Base-by-base conservation (phyloP, 2,113 vertebrate genomes). In the Entelurus aequoreus region DNA sequence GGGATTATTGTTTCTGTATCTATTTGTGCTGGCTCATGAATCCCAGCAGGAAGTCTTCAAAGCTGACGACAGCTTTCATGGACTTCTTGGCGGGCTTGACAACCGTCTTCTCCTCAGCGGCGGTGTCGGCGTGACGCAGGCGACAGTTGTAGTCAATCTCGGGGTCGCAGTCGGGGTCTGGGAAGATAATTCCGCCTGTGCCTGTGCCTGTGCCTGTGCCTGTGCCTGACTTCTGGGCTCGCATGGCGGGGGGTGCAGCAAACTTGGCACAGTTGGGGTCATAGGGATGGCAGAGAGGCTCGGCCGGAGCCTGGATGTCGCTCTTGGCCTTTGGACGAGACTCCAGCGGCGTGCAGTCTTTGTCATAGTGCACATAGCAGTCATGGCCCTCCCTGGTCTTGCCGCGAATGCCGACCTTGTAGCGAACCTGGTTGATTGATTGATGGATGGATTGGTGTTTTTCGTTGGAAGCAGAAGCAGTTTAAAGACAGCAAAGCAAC, bases 91-190 rank as follows among this genome's bases (percentile, higher is more conserved):
- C 62, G 0, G 50, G 74, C 64, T 73, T 72, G 10, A 42, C 72
- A 3, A 66, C 72, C n/a, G 63, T 68, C 8, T 65, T 42, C 54
- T 66, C 61, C 11, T 75, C 77, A 6, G 66, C 48, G 1, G 48
- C 65, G 0, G 77, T 61, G 38, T 85, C 58, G 3, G 78, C 78
- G 0, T 60, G 82, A 13, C 86, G 89, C 62, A 92, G 80, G 37
- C 88, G 88, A 72, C 90, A 92, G 84, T 87, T 90, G 80, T 84
- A 89, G 83, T 92, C 88, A 6, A 71, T 74, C 67, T 92, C 90
- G 0, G 90, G 90, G 74, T 92, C 90, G n/a, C 90, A 92, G 83
- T 92, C 58, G 0, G 86, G 89, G 66, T 91, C 73, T 0, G 89
- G 90, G 63, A 87, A 79, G 59, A 91, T 78, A 16, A 91, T 70